phyloP scores from a whole-genome alignment of 2,888 invertebrate species.

The Branchipolynoe longqiensis region DNA sequence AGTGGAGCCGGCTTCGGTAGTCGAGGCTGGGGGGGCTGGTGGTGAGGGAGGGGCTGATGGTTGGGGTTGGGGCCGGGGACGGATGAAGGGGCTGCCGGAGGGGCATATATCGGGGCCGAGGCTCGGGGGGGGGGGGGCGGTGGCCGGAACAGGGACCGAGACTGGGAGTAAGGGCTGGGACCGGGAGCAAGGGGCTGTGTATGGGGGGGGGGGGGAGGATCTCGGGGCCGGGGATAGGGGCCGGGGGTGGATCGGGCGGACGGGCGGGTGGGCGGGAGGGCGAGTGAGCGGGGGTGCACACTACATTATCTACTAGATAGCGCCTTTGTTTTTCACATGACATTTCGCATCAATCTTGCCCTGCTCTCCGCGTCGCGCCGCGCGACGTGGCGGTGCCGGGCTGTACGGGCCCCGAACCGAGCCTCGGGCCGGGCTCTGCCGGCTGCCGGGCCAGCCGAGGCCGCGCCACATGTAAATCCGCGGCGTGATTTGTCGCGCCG shows the following conservation, averaged over 20 bases:
- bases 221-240: too few relatives aligned
- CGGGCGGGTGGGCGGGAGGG: not conserved
- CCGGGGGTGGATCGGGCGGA: not conserved
- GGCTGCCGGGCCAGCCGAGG: not conserved
- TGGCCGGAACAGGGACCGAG: too few relatives aligned
- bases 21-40: too few relatives aligned
- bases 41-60: not conserved
- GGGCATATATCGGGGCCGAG: not conserved
- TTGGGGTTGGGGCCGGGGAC: not conserved
- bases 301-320: conserved; percentile 45
- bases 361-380: too few relatives aligned
- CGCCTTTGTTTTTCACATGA: conserved; percentile 56
- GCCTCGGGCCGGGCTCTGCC: not conserved
- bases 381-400: conserved; percentile 11
- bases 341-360: conserved; percentile 52
- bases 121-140: not conserved
- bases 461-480: conserved; percentile 38
- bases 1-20: too few relatives aligned
- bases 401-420: not conserved
- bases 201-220: not conserved
- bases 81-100: not conserved
- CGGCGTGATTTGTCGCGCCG: conserved; percentile 31
- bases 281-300: not conserved
- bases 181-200: not conserved
- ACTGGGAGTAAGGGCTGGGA: not conserved